Conservation (phyloP, 2,888 invertebrate genomes). For the Polyommatus icarus region DNA sequence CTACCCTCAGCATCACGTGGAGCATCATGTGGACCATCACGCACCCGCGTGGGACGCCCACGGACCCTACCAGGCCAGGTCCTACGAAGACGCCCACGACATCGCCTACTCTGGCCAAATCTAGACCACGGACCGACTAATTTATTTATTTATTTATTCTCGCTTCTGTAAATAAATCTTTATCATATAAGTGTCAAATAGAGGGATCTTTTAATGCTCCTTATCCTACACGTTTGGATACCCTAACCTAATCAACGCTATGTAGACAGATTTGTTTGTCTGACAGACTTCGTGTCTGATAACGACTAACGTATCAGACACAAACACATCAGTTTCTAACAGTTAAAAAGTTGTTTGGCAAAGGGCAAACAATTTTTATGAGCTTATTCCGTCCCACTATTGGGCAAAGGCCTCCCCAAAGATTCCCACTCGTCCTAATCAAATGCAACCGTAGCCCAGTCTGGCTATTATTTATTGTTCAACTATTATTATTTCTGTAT, state of each 20-base stretch:
- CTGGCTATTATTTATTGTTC: too few relatives aligned
- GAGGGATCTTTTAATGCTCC: constrained; percentile 47
- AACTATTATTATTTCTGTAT: too few relatives aligned
- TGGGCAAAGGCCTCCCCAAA: too few relatives aligned
- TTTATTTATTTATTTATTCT: constrained; percentile 74
- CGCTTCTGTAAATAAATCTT: constrained; percentile 72
- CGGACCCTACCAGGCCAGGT: constrained; percentile 82
- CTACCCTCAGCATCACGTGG: constrained; percentile 87
- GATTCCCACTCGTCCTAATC: too few relatives aligned
- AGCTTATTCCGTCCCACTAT: too few relatives aligned
- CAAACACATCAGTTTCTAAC: too few relatives aligned
- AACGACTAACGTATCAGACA: too few relatives aligned
- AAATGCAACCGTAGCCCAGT: too few relatives aligned
- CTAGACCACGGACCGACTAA: constrained; percentile 70
- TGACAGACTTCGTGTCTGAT: too few relatives aligned
- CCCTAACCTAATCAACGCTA: background rate
- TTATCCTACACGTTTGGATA: background rate
- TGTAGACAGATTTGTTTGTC: too few relatives aligned
- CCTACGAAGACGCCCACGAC: constrained; percentile 79
- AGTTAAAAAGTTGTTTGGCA: too few relatives aligned
- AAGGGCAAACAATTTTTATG: too few relatives aligned
- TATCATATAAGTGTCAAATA: constrained; percentile 68
- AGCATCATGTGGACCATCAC: constrained; percentile 83
- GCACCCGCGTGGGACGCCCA: constrained; percentile 79
- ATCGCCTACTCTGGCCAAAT: constrained; percentile 81